phyloP scores from a whole-genome alignment of 2,113 vertebrate genomes.

The Collichthys lucidus region DNA sequence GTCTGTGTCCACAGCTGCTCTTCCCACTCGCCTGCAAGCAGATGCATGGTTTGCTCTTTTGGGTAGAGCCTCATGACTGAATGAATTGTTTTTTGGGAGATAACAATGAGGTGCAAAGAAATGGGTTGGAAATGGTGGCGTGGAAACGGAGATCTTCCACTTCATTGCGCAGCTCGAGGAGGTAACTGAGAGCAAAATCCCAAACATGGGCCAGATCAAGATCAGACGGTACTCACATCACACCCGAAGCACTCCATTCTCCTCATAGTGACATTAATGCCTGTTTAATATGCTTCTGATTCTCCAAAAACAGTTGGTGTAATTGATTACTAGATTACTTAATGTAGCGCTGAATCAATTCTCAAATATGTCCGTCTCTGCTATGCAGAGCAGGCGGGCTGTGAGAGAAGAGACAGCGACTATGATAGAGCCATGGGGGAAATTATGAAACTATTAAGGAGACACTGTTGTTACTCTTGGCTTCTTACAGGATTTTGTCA shows the following conservation, averaged over 20 bases:
- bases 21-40: conserved; percentile 69
- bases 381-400: conserved; percentile 39
- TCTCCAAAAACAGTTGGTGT: conserved; percentile 77
- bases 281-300: conserved; percentile 79
- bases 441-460: conserved; percentile 74
- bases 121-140: conserved; percentile 64
- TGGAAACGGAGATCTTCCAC: conserved; percentile 76
- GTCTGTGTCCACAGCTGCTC: conserved; percentile 67
- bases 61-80: conserved; percentile 50
- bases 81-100: conserved; percentile 65
- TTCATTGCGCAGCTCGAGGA: conserved; percentile 73
- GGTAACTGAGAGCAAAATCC: conserved; percentile 47
- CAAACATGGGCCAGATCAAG: conserved; percentile 54
- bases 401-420: conserved; percentile 66
- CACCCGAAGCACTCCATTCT: conserved; percentile 48
- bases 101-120: conserved; percentile 64
- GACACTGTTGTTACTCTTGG: conserved; percentile 71
- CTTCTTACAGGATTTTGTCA: conserved; percentile 63
- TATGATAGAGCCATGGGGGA: conserved; percentile 74
- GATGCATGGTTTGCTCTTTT: conserved; percentile 54
- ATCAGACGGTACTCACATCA: conserved; percentile 56
- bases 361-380: conserved; percentile 75
- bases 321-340: conserved; percentile 83
- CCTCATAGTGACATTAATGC: conserved; percentile 75
- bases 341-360: conserved; percentile 85